These are phyloP conservation scores for Babylonia areolata DNA, from an alignment of 1,140 invertebrate species.

Conservation along the genomic window DNA sequence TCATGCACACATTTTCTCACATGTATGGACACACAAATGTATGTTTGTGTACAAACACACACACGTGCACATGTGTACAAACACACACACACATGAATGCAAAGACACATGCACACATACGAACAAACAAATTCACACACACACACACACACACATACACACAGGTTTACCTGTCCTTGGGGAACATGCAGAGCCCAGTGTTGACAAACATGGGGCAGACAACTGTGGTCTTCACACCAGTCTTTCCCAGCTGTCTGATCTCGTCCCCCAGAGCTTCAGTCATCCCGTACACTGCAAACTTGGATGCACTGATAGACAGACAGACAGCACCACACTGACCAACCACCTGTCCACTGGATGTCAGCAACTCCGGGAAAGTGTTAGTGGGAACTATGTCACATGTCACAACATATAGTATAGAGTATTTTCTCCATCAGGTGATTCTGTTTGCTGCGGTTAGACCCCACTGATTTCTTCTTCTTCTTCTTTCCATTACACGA, in stretches of 20 bases:
- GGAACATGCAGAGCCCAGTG: slow-evolving; percentile 85
- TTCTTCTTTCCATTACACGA: no score
- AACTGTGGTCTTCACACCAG: slow-evolving; percentile 83
- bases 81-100: not conserved
- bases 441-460: no score
- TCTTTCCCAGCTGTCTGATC: slow-evolving; percentile 55
- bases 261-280: slow-evolving; percentile 83
- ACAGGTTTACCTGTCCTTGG: slow-evolving; percentile 52
- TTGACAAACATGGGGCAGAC: slow-evolving; percentile 96
- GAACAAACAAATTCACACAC: not conserved
- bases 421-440: no score
- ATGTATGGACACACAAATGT: not conserved
- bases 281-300: slow-evolving; percentile 95
- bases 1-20: not conserved
- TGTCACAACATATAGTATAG: no score
- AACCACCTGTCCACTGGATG: not conserved
- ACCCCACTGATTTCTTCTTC: no score
- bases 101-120: not conserved
- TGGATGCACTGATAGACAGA: slow-evolving; percentile 83
- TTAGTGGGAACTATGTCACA: no score
- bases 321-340: not conserved
- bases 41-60: not conserved
- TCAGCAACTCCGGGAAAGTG: no score
- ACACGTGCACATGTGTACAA: not conserved
- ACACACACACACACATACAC: not conserved